phyloP scores from a whole-genome alignment of 2,888 invertebrate species.

The Drosophila lutescens region DNA sequence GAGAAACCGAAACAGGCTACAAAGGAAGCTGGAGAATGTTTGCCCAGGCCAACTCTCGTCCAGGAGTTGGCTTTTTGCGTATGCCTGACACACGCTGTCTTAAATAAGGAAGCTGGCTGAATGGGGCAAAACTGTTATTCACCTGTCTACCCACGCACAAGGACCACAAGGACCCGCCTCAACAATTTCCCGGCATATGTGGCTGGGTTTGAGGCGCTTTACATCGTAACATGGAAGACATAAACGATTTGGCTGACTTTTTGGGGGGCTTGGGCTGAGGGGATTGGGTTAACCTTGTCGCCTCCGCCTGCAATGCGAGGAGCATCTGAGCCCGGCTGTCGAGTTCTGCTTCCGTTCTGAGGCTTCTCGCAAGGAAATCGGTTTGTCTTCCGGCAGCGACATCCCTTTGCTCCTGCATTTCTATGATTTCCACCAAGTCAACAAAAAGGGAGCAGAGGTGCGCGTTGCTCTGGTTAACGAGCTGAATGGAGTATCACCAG shows the following conservation, averaged over 20 bases:
- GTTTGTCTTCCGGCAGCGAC: slow-evolving; percentile 69
- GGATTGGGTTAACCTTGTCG: slow-evolving; percentile 67
- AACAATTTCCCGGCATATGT: slow-evolving; percentile 44
- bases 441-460: slow-evolving; percentile 2
- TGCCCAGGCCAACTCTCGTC: slow-evolving; percentile 30
- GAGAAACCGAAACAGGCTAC: slow-evolving; percentile 13
- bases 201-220: not conserved
- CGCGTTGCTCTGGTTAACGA: slow-evolving; percentile 33
- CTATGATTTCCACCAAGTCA: slow-evolving; percentile 26
- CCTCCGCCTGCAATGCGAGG: slow-evolving; percentile 47
- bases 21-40: slow-evolving; percentile 48
- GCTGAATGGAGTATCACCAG: slow-evolving; percentile 27
- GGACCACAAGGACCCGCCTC: slow-evolving; percentile 41
- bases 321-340: slow-evolving; percentile 26
- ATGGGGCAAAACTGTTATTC: slow-evolving; percentile 59
- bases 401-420: slow-evolving; percentile 62
- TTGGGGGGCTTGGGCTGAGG: slow-evolving; percentile 20
- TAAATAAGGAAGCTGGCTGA: slow-evolving; percentile 46
- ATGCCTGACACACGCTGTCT: slow-evolving; percentile 65
- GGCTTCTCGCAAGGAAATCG: slow-evolving; percentile 69
- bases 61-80: slow-evolving; percentile 52
- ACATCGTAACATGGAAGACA: slow-evolving; percentile 3
- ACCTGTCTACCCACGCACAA: slow-evolving; percentile 64
- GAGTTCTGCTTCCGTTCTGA: slow-evolving; percentile 44
- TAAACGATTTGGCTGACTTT: slow-evolving; percentile 45